Base-by-base conservation (phyloP, 2,797 vertebrate species). In the Schizopygopsis pylzovi region DNA sequence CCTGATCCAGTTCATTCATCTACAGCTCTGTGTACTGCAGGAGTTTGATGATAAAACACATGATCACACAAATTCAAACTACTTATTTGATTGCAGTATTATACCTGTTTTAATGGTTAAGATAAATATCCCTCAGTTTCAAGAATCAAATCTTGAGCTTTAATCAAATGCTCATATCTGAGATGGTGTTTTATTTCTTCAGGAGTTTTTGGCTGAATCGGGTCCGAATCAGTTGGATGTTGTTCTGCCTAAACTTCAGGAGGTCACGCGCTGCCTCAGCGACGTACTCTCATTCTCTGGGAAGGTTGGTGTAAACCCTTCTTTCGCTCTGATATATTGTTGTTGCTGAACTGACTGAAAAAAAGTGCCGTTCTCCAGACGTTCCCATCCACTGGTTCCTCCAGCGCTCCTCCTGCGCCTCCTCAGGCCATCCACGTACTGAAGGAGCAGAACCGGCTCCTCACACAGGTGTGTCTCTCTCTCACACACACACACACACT, bases 211-310 rank as follows among this genome's bases (percentile, higher is more conserved):
- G 77, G 86, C 93, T 16, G 96, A 97, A 33, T 93, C 95, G 67
- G 90, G 87, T 89, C 93, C 94, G 79, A 94, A 90, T 88, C 93
- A 94, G 0, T 92, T 97, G 91, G 95, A 95, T 39, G 72, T 15
- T 86, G 91, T 98, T 20, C 93, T 99, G 84, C 97, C 97, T 76
- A 98, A 97, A 93, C 91, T 98, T 6, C 97, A 97, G 91, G 98
- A 99, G 87, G 96, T 98, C 87, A 98, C 97, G 89, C 95, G 93
- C 77, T 97, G 97, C 91, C 96, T 99, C 77, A 92, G 93, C 79
- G 97, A 99, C 75, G 95, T 99, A 15, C 95, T 99, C 75, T 94
- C 96, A 49, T 95, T 93, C 89, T 93, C 94, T 0, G 86, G 95
- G 90, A 94, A 95, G 95, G 97, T 98, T 87, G 93, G 96, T 90